Evolutionary conservation across 1,140 invertebrate species (phyloP).

Genomic region (Nylanderia fulva): DNA sequence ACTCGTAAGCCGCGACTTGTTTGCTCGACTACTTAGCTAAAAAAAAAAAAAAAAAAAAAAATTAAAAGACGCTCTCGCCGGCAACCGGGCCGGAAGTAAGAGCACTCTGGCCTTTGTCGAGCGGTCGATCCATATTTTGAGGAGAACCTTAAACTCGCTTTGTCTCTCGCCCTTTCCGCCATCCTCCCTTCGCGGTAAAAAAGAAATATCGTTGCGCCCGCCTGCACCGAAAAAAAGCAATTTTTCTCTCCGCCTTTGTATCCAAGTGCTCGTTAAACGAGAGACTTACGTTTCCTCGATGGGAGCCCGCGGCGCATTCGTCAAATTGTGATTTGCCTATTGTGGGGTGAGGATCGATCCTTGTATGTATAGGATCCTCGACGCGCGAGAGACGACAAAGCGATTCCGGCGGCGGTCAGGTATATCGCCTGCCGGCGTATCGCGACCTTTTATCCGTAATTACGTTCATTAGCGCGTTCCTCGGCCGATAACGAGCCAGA

Average conservation of each 20-base stretch:
- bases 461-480: constrained; percentile 71
- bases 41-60: constrained; percentile 66
- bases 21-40: constrained; percentile 64
- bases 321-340: constrained; percentile 53
- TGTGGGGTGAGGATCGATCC: constrained; percentile 44
- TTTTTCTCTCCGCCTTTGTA: constrained; percentile 3
- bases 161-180: background rate
- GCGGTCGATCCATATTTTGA: constrained; percentile 53
- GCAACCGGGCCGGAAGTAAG: constrained; percentile 63
- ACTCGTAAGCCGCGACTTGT: constrained; percentile 69
- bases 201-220: constrained; percentile 42
- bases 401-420: constrained; percentile 17
- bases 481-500: constrained; percentile 68
- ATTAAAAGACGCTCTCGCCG: constrained; percentile 60
- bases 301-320: background rate
- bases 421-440: constrained; percentile 34
- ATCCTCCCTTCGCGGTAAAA: background rate
- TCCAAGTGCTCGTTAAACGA: constrained; percentile 45
- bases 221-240: constrained; percentile 51
- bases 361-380: background rate
- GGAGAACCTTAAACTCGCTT: constrained; percentile 48
- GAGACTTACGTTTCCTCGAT: constrained; percentile 42
- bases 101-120: constrained; percentile 64
- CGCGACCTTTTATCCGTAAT: constrained; percentile 74
- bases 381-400: constrained; percentile 3